Percentiles rank a stretch among this genome's conserved stretches.
Conservation (phyloP, 1,140 invertebrate genomes). For the Mamestra configurata region DNA sequence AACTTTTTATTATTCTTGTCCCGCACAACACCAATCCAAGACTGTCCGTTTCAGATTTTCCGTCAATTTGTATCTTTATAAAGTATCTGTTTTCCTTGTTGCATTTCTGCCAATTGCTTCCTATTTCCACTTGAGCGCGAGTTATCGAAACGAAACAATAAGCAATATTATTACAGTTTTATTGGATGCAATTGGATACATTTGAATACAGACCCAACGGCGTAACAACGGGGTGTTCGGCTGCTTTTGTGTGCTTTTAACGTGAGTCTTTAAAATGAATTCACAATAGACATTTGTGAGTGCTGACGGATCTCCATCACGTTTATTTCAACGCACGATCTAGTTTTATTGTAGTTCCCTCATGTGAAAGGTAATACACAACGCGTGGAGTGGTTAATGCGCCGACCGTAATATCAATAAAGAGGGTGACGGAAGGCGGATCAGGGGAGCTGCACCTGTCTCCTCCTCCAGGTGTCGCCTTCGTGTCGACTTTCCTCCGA, state of each 20-base stretch:
- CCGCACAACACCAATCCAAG: slow-evolving; percentile 7
- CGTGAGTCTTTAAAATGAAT: slow-evolving; percentile 23
- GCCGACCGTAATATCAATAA: slow-evolving; percentile 85
- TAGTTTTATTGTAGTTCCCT: slow-evolving; percentile 78
- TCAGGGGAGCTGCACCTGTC: slow-evolving; percentile 65
- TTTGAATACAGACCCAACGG: slow-evolving; percentile 24
- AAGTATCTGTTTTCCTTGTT: slow-evolving; percentile 7
- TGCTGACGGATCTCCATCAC: slow-evolving; percentile 32
- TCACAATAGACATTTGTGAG: slow-evolving; percentile 25
- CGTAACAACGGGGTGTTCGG: slow-evolving; percentile 16
- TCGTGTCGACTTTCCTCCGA: slow-evolving; percentile 75
- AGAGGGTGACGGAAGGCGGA: slow-evolving; percentile 66
- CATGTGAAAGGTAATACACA: slow-evolving; percentile 80
- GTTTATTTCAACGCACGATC: slow-evolving; percentile 63
- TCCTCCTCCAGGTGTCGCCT: slow-evolving; percentile 74
- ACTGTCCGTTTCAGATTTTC: background rate
- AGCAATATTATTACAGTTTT: slow-evolving; percentile 45
- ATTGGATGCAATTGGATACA: slow-evolving; percentile 38
- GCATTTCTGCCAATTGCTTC: slow-evolving; percentile 45
- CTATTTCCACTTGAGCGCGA: slow-evolving; percentile 28
- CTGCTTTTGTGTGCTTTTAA: slow-evolving; percentile 16
- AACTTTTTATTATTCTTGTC: slow-evolving; percentile 48
- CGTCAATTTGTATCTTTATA: slow-evolving; percentile 13
- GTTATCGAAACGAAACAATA: slow-evolving; percentile 44
- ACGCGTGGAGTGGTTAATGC: slow-evolving; percentile 82